Percentiles rank a stretch among this genome's conserved stretches.
Evolutionary conservation across 2,888 invertebrate species (phyloP).

Genomic region (Barypeithes pellucidus): DNA sequence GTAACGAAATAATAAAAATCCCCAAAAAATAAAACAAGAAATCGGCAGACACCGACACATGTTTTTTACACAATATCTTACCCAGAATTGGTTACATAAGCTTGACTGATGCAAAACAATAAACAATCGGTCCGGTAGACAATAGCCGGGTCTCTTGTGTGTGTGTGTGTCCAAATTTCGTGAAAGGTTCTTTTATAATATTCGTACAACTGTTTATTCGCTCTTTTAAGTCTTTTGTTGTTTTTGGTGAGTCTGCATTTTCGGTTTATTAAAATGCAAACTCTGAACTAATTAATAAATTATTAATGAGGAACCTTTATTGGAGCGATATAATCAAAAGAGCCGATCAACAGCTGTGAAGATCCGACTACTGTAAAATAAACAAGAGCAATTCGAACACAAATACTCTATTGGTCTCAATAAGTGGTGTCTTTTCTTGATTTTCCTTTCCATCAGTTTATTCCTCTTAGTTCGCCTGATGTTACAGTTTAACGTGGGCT

Average conservation of each 20-base stretch:
- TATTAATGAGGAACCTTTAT: not conserved
- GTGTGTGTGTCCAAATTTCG: constrained; percentile 50
- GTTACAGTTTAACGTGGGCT: too few relatives aligned
- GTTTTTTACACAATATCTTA: constrained; percentile 47
- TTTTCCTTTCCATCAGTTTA: too few relatives aligned
- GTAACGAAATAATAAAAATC: not conserved
- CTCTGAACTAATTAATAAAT: constrained; percentile 8
- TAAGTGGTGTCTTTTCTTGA: too few relatives aligned
- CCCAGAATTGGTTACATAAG: constrained; percentile 50
- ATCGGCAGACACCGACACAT: constrained; percentile 29
- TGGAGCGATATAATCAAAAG: not conserved
- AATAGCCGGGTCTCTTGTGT: constrained; percentile 40
- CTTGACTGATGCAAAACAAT: constrained; percentile 52
- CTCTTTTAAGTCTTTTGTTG: constrained; percentile 45
- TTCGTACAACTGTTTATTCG: constrained; percentile 45
- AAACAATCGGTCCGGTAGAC: constrained; percentile 49
- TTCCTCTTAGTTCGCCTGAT: too few relatives aligned
- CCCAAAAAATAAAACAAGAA: constrained; percentile 29
- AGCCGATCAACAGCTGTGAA: not conserved
- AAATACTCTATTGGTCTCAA: too few relatives aligned
- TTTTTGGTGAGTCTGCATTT: constrained; percentile 37
- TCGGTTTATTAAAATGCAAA: constrained; percentile 16
- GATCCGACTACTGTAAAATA: too few relatives aligned
- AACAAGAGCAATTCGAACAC: too few relatives aligned
- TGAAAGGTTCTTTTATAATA: constrained; percentile 52